A percentile compares a stretch with the other conserved stretches of the same genome.
Evolutionary conservation across 2,113 vertebrate species (phyloP).

Genomic region (Heterotis niloticus): DNA sequence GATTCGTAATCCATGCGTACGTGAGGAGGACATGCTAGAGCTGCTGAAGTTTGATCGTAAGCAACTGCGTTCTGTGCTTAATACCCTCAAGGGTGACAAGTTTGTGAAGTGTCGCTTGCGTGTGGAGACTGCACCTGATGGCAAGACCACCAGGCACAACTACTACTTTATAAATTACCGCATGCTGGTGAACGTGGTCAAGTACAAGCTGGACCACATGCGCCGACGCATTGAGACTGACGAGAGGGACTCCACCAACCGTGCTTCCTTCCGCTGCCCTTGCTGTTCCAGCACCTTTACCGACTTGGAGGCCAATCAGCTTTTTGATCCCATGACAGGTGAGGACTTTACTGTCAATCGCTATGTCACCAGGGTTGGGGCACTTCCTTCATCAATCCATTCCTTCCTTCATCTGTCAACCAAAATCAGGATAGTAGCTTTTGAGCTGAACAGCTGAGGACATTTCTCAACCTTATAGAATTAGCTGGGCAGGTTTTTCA

Average conservation of each 20-base stretch:
- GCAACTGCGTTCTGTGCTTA: constrained; percentile 90
- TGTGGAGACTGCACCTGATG: constrained; percentile 89
- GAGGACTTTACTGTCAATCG: constrained; percentile 31
- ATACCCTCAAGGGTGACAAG: constrained; percentile 94
- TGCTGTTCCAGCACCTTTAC: constrained; percentile 92
- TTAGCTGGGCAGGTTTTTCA: too few relatives aligned
- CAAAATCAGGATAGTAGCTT: too few relatives aligned
- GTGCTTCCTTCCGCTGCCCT: constrained; percentile 92
- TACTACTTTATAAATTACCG: constrained; percentile 98
- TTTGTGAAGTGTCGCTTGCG: constrained; percentile 98
- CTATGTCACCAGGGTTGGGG: neutral
- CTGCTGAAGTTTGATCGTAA: constrained; percentile 97
- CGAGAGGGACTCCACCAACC: constrained; percentile 91
- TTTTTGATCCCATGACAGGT: constrained; percentile 93
- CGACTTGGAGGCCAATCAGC: constrained; percentile 93
- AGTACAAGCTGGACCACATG: constrained; percentile 98
- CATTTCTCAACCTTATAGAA: too few relatives aligned
- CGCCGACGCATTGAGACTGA: constrained; percentile 94
- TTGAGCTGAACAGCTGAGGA: too few relatives aligned
- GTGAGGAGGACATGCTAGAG: constrained; percentile 97
- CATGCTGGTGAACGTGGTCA: constrained; percentile 93
- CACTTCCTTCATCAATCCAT: too few relatives aligned
- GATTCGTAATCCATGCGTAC: constrained; percentile 91
- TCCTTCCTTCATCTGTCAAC: too few relatives aligned
- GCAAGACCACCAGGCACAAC: constrained; percentile 94